These are phyloP conservation scores for Thalassarche chlororhynchos DNA, from an alignment of 2,113 vertebrate genomes.

Conservation along the genomic window DNA sequence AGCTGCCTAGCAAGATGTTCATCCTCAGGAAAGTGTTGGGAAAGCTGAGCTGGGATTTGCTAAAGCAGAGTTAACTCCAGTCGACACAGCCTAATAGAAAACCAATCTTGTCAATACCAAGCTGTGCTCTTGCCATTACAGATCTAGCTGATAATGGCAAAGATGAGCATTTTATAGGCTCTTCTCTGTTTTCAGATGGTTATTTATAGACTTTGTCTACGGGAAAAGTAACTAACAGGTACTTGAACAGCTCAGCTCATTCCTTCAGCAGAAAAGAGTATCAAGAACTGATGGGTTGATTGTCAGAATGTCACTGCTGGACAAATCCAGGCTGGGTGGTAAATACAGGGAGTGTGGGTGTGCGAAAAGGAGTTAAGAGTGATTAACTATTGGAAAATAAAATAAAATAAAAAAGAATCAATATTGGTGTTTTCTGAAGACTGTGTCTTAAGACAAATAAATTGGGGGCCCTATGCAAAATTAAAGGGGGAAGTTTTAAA, in stretches of 20 bases:
- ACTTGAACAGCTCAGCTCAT: not conserved
- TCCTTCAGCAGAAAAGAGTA: not conserved
- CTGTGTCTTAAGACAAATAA: not conserved
- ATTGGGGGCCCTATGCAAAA: not conserved
- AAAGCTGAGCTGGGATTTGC: not conserved
- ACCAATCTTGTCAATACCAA: not conserved
- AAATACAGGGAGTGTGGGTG: not conserved
- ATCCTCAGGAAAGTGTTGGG: not conserved
- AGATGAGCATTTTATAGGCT: not conserved
- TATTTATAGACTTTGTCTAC: not conserved
- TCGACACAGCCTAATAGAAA: not conserved
- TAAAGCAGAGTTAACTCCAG: not conserved
- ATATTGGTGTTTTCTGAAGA: not conserved
- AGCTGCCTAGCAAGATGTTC: not conserved
- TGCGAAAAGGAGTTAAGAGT: not conserved
- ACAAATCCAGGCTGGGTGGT: not conserved
- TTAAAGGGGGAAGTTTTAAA: not conserved
- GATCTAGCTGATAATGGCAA: not conserved
- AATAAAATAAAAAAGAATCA: not conserved
- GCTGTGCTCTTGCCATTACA: not conserved
- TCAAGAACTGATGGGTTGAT: not conserved
- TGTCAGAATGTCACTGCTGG: not conserved
- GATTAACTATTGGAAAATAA: not conserved
- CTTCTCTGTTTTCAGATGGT: not conserved
- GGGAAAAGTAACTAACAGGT: not conserved